These are phyloP conservation scores for Papilio polyxenes DNA, from an alignment of 1,140 invertebrate genomes.

Conservation along the genomic window DNA sequence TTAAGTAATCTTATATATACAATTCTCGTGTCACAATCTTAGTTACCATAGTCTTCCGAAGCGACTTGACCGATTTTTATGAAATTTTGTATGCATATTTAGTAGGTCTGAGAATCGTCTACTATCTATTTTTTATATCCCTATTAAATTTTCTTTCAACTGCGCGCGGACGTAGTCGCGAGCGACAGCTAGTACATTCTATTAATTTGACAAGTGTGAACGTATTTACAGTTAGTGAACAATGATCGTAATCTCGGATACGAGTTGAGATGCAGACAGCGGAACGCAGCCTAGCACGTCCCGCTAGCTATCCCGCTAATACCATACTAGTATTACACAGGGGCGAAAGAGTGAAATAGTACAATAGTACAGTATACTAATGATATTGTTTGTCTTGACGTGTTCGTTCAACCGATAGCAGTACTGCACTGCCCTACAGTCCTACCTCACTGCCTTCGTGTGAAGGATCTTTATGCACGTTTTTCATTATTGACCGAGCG, in stretches of 20 bases:
- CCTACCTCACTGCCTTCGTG: background rate
- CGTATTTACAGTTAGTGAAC: constrained; percentile 53
- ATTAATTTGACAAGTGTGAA: constrained; percentile 34
- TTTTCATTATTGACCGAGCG: constrained; percentile 46
- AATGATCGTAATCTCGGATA: constrained; percentile 62
- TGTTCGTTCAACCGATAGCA: background rate
- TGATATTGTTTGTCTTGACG: background rate
- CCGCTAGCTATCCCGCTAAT: constrained; percentile 58
- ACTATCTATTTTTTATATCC: too few species aligned
- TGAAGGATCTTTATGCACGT: constrained; percentile 49
- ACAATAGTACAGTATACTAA: background rate
- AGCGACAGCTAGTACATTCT: too few species aligned
- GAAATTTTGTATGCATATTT: too few species aligned
- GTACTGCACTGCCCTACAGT: background rate
- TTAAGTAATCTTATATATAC: background rate
- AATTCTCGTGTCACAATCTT: too few species aligned
- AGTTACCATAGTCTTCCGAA: too few species aligned
- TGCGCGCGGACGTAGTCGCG: too few species aligned
- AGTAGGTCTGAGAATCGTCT: too few species aligned
- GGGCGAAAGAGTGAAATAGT: background rate
- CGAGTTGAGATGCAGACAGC: constrained; percentile 57
- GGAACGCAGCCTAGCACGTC: constrained; percentile 53
- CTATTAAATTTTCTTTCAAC: too few species aligned
- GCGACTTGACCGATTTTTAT: too few species aligned
- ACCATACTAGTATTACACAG: constrained; percentile 53